Conservation (phyloP, 2,113 vertebrate genomes). For the Phalacrocorax brasilianus region DNA sequence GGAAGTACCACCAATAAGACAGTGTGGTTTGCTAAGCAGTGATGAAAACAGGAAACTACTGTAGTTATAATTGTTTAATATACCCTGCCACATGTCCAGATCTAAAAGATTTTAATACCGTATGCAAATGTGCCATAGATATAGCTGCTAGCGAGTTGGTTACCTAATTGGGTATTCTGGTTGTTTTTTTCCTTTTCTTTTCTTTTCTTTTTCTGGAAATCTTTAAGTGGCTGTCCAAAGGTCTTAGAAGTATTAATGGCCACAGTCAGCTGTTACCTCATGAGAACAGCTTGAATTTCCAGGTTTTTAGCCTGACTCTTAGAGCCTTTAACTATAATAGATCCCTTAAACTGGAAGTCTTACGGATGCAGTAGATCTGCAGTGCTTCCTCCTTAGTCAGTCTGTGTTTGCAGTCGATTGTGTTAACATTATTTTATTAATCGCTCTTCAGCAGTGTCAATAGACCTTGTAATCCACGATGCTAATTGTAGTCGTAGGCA, state of each 20-base stretch:
- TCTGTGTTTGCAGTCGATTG: slow-evolving; percentile 1
- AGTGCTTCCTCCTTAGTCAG: slow-evolving; percentile 32
- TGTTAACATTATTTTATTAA: background rate
- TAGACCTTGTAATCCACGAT: slow-evolving; percentile 39
- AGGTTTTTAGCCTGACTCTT: slow-evolving; percentile 25
- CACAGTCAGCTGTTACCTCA: slow-evolving; percentile 1
- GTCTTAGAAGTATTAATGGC: background rate
- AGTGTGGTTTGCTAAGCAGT: slow-evolving; percentile 71
- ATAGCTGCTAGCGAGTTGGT: slow-evolving; percentile 66
- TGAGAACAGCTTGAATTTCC: slow-evolving; percentile 18
- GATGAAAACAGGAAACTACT: slow-evolving; percentile 62
- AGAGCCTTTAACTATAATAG: slow-evolving; percentile 15
- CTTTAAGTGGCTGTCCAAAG: slow-evolving; percentile 4
- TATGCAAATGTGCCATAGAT: slow-evolving; percentile 33
- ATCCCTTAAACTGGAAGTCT: slow-evolving; percentile 24
- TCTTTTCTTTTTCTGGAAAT: slow-evolving; percentile 5
- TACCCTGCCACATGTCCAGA: slow-evolving; percentile 53
- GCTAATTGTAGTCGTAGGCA: slow-evolving; percentile 67
- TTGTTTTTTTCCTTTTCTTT: background rate
- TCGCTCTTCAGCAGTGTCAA: slow-evolving; percentile 10
- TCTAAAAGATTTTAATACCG: slow-evolving; percentile 52
- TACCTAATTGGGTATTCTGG: slow-evolving; percentile 19
- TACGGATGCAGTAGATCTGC: slow-evolving; percentile 5
- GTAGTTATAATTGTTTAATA: slow-evolving; percentile 55
- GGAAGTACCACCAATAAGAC: slow-evolving; percentile 60